These are phyloP conservation scores for Chalcis sispes DNA, from an alignment of 2,888 invertebrate species.

Conservation along the genomic window DNA sequence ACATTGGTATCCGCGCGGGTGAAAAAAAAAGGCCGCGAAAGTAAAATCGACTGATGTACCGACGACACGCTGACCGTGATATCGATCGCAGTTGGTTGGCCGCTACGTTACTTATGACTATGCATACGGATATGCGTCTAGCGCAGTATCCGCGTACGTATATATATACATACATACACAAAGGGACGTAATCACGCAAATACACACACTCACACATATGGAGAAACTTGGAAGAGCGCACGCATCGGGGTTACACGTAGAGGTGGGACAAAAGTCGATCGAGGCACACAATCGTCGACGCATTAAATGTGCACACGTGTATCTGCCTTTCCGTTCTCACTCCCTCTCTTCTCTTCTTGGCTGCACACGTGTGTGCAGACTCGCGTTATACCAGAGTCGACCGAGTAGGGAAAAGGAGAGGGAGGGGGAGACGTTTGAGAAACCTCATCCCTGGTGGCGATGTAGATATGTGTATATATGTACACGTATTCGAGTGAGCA, in stretches of 20 bases:
- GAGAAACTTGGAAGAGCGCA: background rate
- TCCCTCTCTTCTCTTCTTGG: no score
- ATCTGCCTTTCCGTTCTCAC: constrained; percentile 34
- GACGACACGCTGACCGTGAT: constrained; percentile 62
- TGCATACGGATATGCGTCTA: background rate
- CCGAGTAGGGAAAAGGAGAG: no score
- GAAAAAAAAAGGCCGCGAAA: background rate
- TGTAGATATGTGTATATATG: no score
- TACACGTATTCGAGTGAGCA: no score
- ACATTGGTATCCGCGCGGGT: no score
- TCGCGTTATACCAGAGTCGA: no score
- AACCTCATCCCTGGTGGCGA: no score
- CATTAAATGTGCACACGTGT: constrained; percentile 52
- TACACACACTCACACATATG: background rate
- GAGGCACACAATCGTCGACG: constrained; percentile 30
- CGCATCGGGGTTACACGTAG: constrained; percentile 10
- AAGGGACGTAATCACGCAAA: background rate
- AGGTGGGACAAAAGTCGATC: constrained; percentile 7
- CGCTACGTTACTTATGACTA: constrained; percentile 3
- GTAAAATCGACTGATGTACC: constrained; percentile 48
- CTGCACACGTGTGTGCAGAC: no score
- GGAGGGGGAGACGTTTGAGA: no score
- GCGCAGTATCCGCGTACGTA: background rate
- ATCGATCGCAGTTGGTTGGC: constrained; percentile 58
- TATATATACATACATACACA: background rate